A percentile compares a stretch with the other conserved stretches of the same genome.
Conservation (phyloP, 2,113 vertebrate species). For the Seriola aureovittata region DNA sequence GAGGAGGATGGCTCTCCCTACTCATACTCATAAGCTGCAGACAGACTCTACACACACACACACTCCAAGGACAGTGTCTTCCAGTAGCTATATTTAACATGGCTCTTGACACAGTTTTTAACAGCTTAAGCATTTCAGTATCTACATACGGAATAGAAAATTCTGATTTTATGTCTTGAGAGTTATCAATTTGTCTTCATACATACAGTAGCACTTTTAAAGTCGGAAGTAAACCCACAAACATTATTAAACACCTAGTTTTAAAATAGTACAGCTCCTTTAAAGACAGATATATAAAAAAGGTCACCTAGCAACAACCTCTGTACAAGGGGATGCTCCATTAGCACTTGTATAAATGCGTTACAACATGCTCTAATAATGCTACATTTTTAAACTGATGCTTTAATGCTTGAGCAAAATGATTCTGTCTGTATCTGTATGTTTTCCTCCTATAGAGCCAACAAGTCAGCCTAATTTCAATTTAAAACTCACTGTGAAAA, state of each 20-base stretch:
- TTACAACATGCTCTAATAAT: not conserved
- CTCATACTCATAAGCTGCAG: slow-evolving; percentile 39
- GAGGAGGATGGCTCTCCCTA: slow-evolving; percentile 65
- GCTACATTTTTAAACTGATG: not conserved
- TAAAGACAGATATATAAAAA: not conserved
- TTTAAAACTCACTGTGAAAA: slow-evolving; percentile 2
- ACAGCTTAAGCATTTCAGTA: slow-evolving; percentile 1
- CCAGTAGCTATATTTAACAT: slow-evolving; percentile 31
- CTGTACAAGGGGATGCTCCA: not conserved
- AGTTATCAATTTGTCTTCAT: not conserved
- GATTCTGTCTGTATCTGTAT: not conserved
- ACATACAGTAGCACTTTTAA: not conserved
- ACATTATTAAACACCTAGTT: not conserved
- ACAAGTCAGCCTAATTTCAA: not conserved
- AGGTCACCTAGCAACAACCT: not conserved
- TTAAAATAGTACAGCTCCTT: not conserved
- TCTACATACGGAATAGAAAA: not conserved
- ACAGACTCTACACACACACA: slow-evolving; percentile 23
- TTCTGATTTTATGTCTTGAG: not conserved
- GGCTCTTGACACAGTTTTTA: slow-evolving; percentile 10
- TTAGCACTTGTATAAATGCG: not conserved
- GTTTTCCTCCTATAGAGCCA: not conserved
- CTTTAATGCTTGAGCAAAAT: not conserved
- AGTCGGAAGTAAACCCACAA: not conserved
- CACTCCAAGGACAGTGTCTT: slow-evolving; percentile 32